Evolutionary conservation across 2,888 invertebrate species (phyloP).

Genomic region (Ametastegia equiseti): DNA sequence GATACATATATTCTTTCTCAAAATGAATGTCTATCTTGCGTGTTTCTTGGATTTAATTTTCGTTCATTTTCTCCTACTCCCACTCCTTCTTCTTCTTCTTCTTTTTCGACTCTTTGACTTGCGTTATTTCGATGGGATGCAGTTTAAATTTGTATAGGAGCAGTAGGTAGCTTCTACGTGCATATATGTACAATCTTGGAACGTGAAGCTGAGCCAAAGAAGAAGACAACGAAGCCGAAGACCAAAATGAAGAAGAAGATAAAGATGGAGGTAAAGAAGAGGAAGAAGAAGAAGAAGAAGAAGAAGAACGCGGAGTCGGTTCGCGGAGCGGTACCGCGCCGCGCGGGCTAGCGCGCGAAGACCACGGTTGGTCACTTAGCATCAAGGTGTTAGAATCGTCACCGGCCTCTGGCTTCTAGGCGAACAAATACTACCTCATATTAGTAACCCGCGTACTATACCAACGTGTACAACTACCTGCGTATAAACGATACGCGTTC

Average conservation of each 20-base stretch:
- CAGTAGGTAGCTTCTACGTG: conserved; percentile 30
- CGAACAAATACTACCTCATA: conserved; percentile 64
- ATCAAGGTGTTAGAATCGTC: conserved; percentile 75
- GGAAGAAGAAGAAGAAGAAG: not conserved
- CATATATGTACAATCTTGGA: no score
- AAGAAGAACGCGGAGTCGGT: not conserved
- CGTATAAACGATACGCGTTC: not conserved
- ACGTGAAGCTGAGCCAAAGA: no score
- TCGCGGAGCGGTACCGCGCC: conserved; percentile 65
- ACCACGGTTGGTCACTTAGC: conserved; percentile 72
- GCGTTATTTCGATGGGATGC: conserved; percentile 59
- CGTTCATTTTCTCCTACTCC: conserved; percentile 16
- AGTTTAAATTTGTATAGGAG: conserved; percentile 74
- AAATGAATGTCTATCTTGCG: not conserved
- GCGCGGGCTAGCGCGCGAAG: no score
- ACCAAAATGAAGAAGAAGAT: not conserved
- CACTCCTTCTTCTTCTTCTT: conserved; percentile 32
- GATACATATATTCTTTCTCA: not conserved
- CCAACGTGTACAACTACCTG: not conserved
- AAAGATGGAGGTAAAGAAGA: not conserved
- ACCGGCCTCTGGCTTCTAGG: conserved; percentile 74
- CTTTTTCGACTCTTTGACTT: conserved; percentile 40
- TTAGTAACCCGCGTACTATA: not conserved
- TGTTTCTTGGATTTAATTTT: not conserved
- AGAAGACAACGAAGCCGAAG: no score